Conservation (phyloP, 2,888 invertebrate genomes). For the Chaitophorus viminalis region DNA sequence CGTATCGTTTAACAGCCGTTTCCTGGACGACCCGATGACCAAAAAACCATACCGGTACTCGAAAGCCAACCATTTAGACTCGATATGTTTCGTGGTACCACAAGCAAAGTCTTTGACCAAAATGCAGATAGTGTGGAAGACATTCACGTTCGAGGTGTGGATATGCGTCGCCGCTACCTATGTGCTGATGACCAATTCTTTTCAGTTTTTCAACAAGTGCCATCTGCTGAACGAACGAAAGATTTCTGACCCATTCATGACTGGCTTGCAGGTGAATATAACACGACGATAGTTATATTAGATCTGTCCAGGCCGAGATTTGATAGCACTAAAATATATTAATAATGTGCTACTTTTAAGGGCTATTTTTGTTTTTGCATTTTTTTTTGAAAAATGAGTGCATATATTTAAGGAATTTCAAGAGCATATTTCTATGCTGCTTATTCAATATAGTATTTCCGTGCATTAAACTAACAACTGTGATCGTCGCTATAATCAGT, state of each 20-base stretch:
- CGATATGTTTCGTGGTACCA: conserved; percentile 58
- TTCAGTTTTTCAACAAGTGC: conserved; percentile 21
- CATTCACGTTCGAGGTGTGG: conserved; percentile 58
- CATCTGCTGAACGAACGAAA: background rate
- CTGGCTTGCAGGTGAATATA: conserved; percentile 26
- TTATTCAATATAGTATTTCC: too few species aligned
- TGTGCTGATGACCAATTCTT: conserved; percentile 27
- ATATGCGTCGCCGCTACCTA: conserved; percentile 33
- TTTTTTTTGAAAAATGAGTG: too few species aligned
- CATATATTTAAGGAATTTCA: too few species aligned
- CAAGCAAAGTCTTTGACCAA: conserved; percentile 19
- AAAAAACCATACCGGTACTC: conserved; percentile 35
- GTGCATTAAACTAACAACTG: too few species aligned
- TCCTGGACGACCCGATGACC: conserved; percentile 47
- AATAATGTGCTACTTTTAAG: too few species aligned
- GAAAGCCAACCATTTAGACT: conserved; percentile 19
- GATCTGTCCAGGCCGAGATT: too few species aligned
- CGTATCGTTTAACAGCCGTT: conserved; percentile 52
- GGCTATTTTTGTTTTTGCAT: too few species aligned
- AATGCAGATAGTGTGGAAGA: conserved; percentile 46
- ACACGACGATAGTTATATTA: too few species aligned
- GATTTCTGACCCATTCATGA: conserved; percentile 46
- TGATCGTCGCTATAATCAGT: too few species aligned
- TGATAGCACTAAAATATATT: background rate
- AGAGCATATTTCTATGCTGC: too few species aligned